Conservation (phyloP, 2,113 vertebrate genomes). For the Craseonycteris thonglongyai region DNA sequence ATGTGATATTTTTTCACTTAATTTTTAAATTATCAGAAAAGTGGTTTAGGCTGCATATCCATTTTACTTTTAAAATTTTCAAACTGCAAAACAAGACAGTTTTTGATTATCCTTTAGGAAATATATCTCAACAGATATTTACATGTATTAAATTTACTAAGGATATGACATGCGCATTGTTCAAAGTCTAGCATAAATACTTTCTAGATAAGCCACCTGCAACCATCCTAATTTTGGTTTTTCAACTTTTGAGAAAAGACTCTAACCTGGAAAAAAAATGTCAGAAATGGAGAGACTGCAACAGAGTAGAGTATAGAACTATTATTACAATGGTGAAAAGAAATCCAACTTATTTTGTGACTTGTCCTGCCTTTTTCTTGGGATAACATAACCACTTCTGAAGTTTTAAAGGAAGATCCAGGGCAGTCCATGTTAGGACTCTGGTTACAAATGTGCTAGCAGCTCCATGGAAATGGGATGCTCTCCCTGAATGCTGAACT, state of each 20-base stretch:
- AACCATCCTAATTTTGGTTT: background rate
- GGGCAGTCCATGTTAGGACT: background rate
- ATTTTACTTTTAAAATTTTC: background rate
- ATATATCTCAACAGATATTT: background rate
- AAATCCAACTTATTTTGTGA: background rate
- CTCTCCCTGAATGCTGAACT: background rate
- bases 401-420: background rate
- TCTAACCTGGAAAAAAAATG: no score
- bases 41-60: background rate
- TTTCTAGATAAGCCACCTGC: background rate
- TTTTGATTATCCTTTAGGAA: background rate
- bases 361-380: background rate
- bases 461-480: background rate
- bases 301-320: background rate
- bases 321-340: background rate
- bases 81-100: background rate
- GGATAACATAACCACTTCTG: background rate
- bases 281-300: background rate
- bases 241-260: no score
- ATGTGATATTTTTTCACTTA: background rate
- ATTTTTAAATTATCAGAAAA: background rate
- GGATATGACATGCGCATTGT: rapidly evolving
- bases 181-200: background rate
- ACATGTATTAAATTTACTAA: background rate
- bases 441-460: background rate